A percentile compares a stretch with the other conserved stretches of the same genome.
Conservation (phyloP, 2,113 vertebrate genomes). For the Orycteropus afer region DNA sequence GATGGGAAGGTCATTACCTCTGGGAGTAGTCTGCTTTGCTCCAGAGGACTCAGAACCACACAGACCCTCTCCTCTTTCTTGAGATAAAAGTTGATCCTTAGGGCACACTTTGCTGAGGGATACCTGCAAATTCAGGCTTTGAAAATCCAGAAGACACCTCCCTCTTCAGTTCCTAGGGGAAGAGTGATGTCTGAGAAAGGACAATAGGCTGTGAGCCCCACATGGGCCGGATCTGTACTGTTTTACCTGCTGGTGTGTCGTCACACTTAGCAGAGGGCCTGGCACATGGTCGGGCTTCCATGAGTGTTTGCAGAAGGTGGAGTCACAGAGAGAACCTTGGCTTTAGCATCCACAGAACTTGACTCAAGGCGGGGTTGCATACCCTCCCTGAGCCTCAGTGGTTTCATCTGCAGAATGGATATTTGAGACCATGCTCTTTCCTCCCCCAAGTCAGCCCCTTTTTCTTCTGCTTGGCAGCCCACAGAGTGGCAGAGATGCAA, state of each 20-base stretch:
- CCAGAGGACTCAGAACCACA: not conserved
- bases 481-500: not conserved
- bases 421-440: not conserved
- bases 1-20: not conserved
- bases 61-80: not conserved
- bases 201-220: accelerated
- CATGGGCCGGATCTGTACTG: not conserved
- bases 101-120: not conserved
- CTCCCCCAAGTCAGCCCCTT: not conserved
- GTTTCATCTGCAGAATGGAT: not conserved
- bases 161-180: too few species aligned
- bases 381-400: not conserved
- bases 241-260: too few species aligned
- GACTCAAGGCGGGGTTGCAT: not conserved
- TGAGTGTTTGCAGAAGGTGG: accelerated
- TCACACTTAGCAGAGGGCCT: not conserved
- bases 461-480: not conserved
- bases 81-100: not conserved
- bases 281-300: accelerated
- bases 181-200: not conserved
- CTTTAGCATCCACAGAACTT: not conserved
- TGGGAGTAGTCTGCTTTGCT: not conserved
- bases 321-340: not conserved
- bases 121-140: not conserved
- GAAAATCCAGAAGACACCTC: not conserved